Percentiles rank a stretch among this genome's conserved stretches.
Conservation (phyloP, 2,888 invertebrate species). For the Ornithoptera priamus region DNA sequence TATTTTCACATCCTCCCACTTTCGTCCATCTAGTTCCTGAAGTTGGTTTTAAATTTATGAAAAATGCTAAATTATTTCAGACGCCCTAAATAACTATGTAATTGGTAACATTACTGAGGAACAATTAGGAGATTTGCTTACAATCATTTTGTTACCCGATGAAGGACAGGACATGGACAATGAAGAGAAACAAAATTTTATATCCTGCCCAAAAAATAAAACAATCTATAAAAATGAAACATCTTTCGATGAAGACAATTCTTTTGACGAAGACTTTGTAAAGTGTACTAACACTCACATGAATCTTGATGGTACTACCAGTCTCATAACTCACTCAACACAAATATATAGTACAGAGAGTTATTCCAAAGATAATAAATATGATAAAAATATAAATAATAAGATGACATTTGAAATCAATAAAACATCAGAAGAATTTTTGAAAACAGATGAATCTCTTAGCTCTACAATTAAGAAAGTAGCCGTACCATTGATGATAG, state of each 20-base stretch:
- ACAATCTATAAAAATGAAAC: not conserved
- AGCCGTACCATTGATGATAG: constrained; percentile 9
- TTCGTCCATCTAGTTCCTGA: no score
- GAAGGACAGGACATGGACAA: not conserved
- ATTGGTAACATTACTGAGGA: constrained; percentile 10
- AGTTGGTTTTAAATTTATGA: no score
- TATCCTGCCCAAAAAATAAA: not conserved
- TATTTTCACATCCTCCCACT: no score
- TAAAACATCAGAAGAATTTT: not conserved
- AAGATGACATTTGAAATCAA: no score
- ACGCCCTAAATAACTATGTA: constrained; percentile 12
- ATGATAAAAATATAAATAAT: not conserved
- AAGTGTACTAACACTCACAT: not conserved
- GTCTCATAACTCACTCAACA: not conserved
- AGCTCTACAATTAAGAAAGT: not conserved
- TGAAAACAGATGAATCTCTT: not conserved
- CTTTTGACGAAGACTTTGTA: not conserved
- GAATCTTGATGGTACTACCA: not conserved
- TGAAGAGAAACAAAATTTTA: not conserved
- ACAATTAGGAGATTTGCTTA: constrained; percentile 1
- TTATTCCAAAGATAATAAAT: not conserved
- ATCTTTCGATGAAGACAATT: not conserved
- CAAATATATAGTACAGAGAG: not conserved
- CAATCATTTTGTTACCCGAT: constrained; percentile 2
- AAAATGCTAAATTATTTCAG: not conserved